Evolutionary conservation across 2,797 vertebrate species (phyloP).

Genomic region (Labroides dimidiatus): DNA sequence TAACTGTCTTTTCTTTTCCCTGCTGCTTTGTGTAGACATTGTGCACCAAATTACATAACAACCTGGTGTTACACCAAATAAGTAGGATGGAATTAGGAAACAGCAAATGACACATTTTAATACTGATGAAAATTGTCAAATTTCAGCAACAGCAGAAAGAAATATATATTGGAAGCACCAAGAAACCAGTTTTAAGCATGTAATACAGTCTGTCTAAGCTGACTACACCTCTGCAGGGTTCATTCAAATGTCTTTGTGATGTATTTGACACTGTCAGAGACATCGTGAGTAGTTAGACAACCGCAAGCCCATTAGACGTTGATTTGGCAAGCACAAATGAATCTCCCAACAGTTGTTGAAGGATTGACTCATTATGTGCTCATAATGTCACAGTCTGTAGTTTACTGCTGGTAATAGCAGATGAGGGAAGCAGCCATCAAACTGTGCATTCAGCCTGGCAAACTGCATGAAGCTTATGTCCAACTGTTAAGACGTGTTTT

Average conservation of each 20-base stretch:
- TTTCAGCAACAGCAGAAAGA: background rate
- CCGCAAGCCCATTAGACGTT: constrained; percentile 33
- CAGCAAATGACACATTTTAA: background rate
- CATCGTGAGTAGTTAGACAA: constrained; percentile 30
- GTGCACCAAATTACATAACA: too few species aligned
- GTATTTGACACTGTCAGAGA: constrained; percentile 13
- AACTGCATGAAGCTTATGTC: background rate
- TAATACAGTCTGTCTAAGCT: background rate
- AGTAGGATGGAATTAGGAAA: background rate
- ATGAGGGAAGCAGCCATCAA: constrained; percentile 27
- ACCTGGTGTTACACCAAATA: background rate
- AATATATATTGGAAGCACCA: background rate
- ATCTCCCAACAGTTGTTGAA: constrained; percentile 34
- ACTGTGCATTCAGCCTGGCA: constrained; percentile 4
- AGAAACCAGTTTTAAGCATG: background rate
- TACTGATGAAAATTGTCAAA: background rate
- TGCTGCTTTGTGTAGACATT: too few species aligned
- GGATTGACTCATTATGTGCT: constrained; percentile 37
- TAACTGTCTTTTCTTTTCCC: too few species aligned
- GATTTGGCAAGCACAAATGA: constrained; percentile 17
- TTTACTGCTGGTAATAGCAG: constrained; percentile 32
- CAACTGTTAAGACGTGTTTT: background rate
- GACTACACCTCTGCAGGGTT: background rate
- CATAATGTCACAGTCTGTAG: constrained; percentile 45
- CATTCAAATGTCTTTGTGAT: constrained; percentile 1